Conservation (phyloP, 1,140 invertebrate species). For the Zaprionus davidi region DNA sequence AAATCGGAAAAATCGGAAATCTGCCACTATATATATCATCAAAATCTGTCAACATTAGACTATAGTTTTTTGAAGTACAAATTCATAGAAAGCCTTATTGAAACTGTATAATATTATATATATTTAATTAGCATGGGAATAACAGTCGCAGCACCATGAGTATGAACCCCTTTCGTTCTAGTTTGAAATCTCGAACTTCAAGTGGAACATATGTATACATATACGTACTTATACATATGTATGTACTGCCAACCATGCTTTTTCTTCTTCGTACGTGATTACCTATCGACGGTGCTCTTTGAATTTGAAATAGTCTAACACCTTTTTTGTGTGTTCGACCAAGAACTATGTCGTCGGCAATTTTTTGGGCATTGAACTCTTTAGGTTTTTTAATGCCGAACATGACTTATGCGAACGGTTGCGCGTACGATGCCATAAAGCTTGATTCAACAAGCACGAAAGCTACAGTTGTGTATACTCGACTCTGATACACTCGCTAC, state of each 20-base stretch:
- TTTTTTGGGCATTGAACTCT: slow-evolving; percentile 63
- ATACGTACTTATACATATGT: background rate
- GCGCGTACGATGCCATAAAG: background rate
- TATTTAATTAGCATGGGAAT: too few species aligned
- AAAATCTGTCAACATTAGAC: too few species aligned
- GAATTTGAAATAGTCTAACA: slow-evolving; percentile 59
- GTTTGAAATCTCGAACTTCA: too few species aligned
- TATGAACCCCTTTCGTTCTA: too few species aligned
- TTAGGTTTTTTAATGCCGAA: slow-evolving; percentile 36
- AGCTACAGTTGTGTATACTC: too few species aligned
- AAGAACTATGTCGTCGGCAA: slow-evolving; percentile 49
- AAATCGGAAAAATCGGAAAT: too few species aligned
- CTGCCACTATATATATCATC: too few species aligned
- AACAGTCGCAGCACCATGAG: too few species aligned
- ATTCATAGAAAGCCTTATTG: too few species aligned
- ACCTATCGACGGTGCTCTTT: slow-evolving; percentile 19
- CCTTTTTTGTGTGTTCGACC: slow-evolving; percentile 44
- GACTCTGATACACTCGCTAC: too few species aligned
- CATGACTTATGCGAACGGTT: slow-evolving; percentile 39
- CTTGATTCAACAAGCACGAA: background rate
- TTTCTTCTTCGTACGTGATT: slow-evolving; percentile 25
- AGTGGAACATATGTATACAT: background rate
- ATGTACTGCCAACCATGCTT: background rate
- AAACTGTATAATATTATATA: too few species aligned
- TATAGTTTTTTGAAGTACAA: too few species aligned